Base-by-base conservation (phyloP, 2,797 vertebrate species). In the Cyclopterus lumpus region DNA sequence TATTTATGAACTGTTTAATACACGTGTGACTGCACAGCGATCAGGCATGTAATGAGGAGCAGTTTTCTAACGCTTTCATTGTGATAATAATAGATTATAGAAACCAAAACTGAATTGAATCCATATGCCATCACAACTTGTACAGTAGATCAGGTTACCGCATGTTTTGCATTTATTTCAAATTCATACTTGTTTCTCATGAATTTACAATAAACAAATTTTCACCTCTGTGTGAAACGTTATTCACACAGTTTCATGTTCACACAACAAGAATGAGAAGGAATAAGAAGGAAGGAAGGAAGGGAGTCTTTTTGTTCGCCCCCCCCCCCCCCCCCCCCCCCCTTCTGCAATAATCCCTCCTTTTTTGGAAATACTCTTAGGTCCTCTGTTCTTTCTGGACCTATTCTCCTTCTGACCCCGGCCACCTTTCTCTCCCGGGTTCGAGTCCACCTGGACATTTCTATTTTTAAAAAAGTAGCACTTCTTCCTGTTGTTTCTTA, bases 301-400 rank as follows among this genome's bases (percentile, higher is more conserved):
- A 48, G 71, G 79, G 76, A 80, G 66, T 73, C 24, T 60, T 53
- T 71, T 54, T 83, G n/a, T 90, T 73, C 58, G 58, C 64, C 65
- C 59, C n/a, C n/a, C n/a, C n/a, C n/a, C n/a, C n/a, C n/a, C n/a
- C 64, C 65, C 59, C n/a, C n/a, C n/a, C n/a, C n/a, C n/a, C 76
- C 14, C 20, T n/a, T 65, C 49, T 73, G 15, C 57, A 42, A 36
- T 46, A 58, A 76, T 64, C 18, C 11, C 6, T 67, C 75, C 69
- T 78, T 87, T 81, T 91, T 83, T 73, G 77, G 84, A 77, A 85
- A 77, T 40, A 18, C 66, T 81, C 2, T 60, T 20, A 60, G 57
- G 22, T 66, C 26, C 46, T 26, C 11, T 77, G 18, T 42, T 67
- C 26, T 73, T 51, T 54, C 71, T 54, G 77, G 26, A 81, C 74